Conservation (phyloP, 2,113 vertebrate genomes). For the Nannobrachium achirus region DNA sequence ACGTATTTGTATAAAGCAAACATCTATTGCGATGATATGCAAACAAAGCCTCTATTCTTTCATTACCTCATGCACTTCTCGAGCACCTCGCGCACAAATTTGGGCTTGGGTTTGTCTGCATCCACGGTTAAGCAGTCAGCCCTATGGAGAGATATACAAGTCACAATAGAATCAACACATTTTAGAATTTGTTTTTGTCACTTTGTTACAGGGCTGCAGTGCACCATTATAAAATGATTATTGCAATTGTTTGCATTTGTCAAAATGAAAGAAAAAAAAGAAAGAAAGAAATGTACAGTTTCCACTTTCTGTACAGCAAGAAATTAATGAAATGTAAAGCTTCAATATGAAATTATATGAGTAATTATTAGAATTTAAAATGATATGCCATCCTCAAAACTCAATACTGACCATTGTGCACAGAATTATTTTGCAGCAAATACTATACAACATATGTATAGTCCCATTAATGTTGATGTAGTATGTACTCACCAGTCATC, state of each 20-base stretch:
- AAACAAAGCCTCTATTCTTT: no score
- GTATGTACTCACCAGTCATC: constrained; percentile 91
- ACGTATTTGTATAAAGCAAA: no score
- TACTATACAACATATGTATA: background rate
- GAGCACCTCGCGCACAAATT: constrained; percentile 97
- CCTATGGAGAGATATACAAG: constrained; percentile 72
- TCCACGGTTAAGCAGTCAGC: constrained; percentile 93
- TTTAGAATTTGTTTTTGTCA: background rate
- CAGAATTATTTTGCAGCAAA: background rate
- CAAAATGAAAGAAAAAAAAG: no score
- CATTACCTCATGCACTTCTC: constrained; percentile 94
- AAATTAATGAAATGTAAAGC: no score
- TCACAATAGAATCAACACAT: background rate
- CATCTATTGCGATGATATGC: no score
- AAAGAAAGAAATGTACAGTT: no score
- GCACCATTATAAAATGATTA: background rate
- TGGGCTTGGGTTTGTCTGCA: constrained; percentile 92
- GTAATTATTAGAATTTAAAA: no score
- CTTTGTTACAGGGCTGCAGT: background rate
- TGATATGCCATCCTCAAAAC: background rate
- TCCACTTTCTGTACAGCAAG: no score
- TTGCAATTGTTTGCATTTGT: no score
- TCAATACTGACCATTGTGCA: background rate
- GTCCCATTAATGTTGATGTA: background rate
- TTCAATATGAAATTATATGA: no score